Conservation (phyloP, 2,113 vertebrate genomes). For the Pitta sordida region DNA sequence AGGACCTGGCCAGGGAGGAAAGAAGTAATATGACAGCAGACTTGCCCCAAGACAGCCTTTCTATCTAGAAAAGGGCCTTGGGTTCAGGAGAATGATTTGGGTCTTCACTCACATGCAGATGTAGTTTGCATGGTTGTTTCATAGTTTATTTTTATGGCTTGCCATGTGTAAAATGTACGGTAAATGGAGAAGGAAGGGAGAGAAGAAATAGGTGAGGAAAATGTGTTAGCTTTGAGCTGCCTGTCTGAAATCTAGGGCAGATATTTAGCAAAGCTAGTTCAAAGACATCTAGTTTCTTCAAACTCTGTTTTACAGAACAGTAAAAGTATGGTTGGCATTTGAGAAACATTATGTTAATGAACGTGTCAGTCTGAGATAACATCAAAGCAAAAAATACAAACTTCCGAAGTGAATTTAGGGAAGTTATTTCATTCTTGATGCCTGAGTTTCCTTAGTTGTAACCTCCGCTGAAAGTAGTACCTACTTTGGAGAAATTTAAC, state of each 20-base stretch:
- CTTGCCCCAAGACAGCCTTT: neutral
- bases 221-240: neutral
- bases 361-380: neutral
- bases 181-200: neutral
- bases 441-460: neutral
- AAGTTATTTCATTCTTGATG: neutral
- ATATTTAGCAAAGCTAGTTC: slow-evolving; percentile 50
- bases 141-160: neutral
- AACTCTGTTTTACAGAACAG: neutral
- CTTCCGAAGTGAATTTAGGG: neutral
- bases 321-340: neutral
- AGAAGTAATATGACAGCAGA: neutral
- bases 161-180: neutral
- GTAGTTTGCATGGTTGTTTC: neutral
- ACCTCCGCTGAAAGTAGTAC: neutral
- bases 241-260: slow-evolving; percentile 47
- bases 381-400: slow-evolving; percentile 31
- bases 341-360: slow-evolving; percentile 1
- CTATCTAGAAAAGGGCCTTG: neutral
- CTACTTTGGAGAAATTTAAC: neutral
- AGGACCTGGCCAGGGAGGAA: neutral
- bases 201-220: neutral
- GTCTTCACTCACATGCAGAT: neutral
- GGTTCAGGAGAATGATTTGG: neutral
- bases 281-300: slow-evolving; percentile 42